Evolutionary conservation across 2,797 vertebrate genomes (phyloP).

Genomic region (Monodelphis domestica): DNA sequence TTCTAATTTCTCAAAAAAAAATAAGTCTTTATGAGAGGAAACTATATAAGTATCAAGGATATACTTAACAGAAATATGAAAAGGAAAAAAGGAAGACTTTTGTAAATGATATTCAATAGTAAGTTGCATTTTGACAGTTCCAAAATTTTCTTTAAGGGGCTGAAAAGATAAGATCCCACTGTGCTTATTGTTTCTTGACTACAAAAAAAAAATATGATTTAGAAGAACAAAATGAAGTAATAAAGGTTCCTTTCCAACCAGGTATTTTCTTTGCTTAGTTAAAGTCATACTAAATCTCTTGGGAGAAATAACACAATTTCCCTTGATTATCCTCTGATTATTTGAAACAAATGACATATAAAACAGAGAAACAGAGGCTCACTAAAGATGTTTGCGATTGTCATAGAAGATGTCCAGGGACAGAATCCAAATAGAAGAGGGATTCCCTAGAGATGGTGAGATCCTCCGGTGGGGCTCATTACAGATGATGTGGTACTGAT

Average conservation of each 20-base stretch:
- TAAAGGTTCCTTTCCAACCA: not conserved
- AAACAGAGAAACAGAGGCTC: not conserved
- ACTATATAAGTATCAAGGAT: not conserved
- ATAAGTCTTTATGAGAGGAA: not conserved
- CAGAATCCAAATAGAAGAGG: not conserved
- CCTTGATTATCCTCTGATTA: not conserved
- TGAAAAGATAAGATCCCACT: not conserved
- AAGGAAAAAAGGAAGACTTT: not conserved
- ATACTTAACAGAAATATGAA: not conserved
- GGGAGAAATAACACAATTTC: not conserved
- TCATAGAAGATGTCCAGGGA: not conserved
- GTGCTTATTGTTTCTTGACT: not conserved
- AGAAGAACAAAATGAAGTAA: not conserved
- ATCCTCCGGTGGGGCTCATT: not conserved
- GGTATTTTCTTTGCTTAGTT: not conserved
- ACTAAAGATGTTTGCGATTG: not conserved
- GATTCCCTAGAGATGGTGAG: not conserved
- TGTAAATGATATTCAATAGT: not conserved
- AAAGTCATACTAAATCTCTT: not conserved
- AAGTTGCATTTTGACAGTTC: not conserved
- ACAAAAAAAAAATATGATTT: not conserved
- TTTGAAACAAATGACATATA: not conserved
- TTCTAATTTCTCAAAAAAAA: not conserved
- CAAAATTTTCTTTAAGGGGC: not conserved
- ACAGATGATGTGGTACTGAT: not conserved